Conservation (phyloP, 2,113 vertebrate genomes). For the Andinoacara biseriatus region DNA sequence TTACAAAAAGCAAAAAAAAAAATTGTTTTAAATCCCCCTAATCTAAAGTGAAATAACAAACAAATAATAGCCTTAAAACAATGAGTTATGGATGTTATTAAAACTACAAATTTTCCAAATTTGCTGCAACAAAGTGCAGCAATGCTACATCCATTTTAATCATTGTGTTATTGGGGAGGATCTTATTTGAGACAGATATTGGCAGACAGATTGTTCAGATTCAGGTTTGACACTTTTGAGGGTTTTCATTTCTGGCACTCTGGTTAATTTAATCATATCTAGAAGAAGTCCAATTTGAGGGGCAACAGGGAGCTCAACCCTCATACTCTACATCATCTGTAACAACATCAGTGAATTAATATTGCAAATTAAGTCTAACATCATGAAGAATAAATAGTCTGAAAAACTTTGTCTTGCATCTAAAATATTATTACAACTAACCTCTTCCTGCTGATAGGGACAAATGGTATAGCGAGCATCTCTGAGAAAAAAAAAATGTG, state of each 20-base stretch:
- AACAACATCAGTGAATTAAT: neutral
- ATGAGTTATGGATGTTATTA: neutral
- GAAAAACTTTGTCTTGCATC: neutral
- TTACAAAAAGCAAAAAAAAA: neutral
- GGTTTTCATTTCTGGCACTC: neutral
- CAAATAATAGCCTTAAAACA: neutral
- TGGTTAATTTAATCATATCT: neutral
- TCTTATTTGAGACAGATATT: neutral
- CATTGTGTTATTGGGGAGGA: neutral
- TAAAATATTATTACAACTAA: neutral
- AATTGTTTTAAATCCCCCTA: too few species aligned
- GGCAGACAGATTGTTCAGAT: neutral
- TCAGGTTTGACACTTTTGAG: neutral
- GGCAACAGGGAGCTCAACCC: neutral
- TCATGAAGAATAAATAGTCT: neutral
- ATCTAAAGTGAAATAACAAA: neutral
- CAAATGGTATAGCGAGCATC: neutral
- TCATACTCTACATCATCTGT: neutral
- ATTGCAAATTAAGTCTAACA: neutral
- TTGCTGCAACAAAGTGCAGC: neutral
- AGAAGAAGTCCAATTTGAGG: neutral
- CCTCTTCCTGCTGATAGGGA: neutral
- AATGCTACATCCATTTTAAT: neutral
- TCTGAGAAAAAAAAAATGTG: neutral
- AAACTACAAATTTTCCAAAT: neutral